Conservation (phyloP, 2,113 vertebrate genomes). For the Dicaeum eximium region DNA sequence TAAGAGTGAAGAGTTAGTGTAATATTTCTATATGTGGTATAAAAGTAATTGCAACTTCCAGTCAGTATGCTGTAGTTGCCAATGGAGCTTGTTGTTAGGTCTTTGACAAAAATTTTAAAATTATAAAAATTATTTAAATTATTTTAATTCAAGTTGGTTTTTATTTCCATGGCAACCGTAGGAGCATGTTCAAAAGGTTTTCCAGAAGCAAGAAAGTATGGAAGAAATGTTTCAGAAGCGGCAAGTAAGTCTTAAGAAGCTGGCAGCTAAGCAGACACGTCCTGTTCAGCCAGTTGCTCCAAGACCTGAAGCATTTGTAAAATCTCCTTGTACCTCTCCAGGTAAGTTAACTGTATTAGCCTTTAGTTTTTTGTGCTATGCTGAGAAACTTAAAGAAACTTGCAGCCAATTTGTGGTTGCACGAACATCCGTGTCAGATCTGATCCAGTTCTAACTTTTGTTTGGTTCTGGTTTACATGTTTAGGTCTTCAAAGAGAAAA, state of each 20-base stretch:
- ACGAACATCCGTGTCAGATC: neutral
- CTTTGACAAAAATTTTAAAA: neutral
- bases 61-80: neutral
- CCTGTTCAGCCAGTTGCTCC: slow-evolving; percentile 97
- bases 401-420: neutral
- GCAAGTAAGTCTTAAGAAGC: slow-evolving; percentile 90
- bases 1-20: neutral
- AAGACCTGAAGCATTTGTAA: slow-evolving; percentile 88
- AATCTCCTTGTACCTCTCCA: slow-evolving; percentile 84
- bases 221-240: slow-evolving; percentile 97
- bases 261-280: slow-evolving; percentile 93
- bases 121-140: neutral
- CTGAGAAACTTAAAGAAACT: neutral
- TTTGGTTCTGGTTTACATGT: neutral
- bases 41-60: neutral
- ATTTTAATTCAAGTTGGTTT: neutral
- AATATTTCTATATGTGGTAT: neutral
- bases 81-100: neutral
- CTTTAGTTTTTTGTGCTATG: neutral
- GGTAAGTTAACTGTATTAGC: slow-evolving; percentile 58
- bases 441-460: neutral
- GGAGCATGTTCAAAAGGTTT: slow-evolving; percentile 89
- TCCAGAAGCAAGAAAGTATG: slow-evolving; percentile 91
- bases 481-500: slow-evolving; percentile 75
- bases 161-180: slow-evolving; percentile 28